phyloP scores from a whole-genome alignment of 2,888 invertebrate genomes.

The Diarsia mendica region DNA sequence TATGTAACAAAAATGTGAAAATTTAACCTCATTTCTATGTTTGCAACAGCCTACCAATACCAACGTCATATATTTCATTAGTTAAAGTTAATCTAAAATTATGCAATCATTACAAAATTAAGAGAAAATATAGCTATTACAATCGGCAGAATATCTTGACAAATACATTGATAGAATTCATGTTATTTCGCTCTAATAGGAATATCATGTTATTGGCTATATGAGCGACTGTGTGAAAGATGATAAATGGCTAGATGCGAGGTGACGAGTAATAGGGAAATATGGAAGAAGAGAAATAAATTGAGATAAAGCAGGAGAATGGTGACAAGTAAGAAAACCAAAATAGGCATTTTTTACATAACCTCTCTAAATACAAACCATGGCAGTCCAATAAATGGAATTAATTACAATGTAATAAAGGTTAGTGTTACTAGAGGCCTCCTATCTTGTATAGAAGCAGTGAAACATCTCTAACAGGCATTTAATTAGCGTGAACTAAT shows the following conservation, averaged over 20 bases:
- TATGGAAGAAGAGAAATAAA: too few species aligned
- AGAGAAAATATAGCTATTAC: not conserved
- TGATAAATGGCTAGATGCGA: too few species aligned
- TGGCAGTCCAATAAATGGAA: too few species aligned
- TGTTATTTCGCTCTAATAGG: not conserved
- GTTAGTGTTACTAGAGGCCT: not conserved
- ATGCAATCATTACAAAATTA: constrained; percentile 5
- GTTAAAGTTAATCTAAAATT: not conserved
- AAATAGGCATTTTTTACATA: not conserved
- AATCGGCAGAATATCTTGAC: not conserved
- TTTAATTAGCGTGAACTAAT: not conserved
- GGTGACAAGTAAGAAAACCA: too few species aligned
- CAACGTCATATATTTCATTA: not conserved
- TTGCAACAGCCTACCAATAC: constrained; percentile 16
- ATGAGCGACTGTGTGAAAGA: too few species aligned
- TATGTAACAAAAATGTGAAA: constrained; percentile 25
- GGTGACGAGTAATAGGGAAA: too few species aligned
- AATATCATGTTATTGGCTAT: too few species aligned
- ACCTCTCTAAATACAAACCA: not conserved
- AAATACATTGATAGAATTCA: not conserved
- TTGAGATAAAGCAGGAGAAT: too few species aligned
- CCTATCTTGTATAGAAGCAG: too few species aligned
- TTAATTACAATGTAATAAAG: too few species aligned
- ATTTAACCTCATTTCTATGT: constrained; percentile 8
- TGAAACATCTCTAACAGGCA: not conserved